Conservation (phyloP, 2,888 invertebrate genomes). For the Epirrita christyi region DNA sequence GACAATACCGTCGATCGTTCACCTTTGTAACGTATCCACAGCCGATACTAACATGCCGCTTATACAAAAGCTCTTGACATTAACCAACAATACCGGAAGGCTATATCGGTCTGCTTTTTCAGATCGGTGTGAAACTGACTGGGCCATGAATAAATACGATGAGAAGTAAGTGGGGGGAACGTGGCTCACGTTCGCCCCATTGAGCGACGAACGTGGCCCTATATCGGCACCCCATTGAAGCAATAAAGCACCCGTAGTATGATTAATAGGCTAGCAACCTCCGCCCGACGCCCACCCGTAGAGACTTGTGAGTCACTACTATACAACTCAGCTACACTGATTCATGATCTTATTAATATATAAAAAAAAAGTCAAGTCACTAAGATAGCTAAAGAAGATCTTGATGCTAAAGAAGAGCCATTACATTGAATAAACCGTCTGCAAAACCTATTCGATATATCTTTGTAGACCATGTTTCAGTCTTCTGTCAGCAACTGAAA, state of each 20-base stretch:
- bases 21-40: not conserved
- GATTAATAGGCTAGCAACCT: slow-evolving; percentile 71
- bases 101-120: too few relatives aligned
- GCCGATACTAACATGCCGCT: not conserved
- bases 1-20: not conserved
- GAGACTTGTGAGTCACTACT: slow-evolving; percentile 53
- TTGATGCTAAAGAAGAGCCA: too few relatives aligned
- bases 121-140: slow-evolving; percentile 27
- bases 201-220: slow-evolving; percentile 54
- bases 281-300: slow-evolving; percentile 62
- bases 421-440: too few relatives aligned
- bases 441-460: too few relatives aligned
- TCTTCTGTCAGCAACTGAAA: too few relatives aligned
- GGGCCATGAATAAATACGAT: slow-evolving; percentile 16
- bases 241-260: slow-evolving; percentile 73
- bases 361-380: slow-evolving; percentile 29
- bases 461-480: too few relatives aligned
- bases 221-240: slow-evolving; percentile 69
- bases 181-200: slow-evolving; percentile 47
- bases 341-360: slow-evolving; percentile 31
- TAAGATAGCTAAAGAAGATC: not conserved
- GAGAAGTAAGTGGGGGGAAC: slow-evolving; percentile 9
- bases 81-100: slow-evolving; percentile 1
- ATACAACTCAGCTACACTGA: slow-evolving; percentile 39
- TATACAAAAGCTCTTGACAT: not conserved